These are phyloP conservation scores for Dasysyrphus albostriatus DNA, from an alignment of 2,888 invertebrate genomes.

Conservation along the genomic window DNA sequence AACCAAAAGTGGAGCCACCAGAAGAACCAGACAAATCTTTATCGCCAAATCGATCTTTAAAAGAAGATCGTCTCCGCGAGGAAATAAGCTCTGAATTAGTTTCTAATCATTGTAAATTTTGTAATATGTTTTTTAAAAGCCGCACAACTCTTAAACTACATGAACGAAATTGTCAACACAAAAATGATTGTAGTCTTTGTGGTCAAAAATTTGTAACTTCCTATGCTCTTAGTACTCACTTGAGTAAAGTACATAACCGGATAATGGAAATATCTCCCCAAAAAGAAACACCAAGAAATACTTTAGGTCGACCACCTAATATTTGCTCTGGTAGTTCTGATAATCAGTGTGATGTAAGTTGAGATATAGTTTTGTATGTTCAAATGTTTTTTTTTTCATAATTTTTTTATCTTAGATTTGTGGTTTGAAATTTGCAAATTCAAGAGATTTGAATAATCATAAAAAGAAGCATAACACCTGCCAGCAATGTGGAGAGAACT, in stretches of 20 bases:
- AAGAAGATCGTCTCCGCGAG: slow-evolving; percentile 1
- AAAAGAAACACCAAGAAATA: background rate
- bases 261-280: background rate
- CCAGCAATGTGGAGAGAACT: slow-evolving; percentile 23
- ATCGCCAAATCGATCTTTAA: background rate
- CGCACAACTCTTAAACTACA: slow-evolving; percentile 15
- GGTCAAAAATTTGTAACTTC: slow-evolving; percentile 34
- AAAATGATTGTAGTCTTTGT: slow-evolving; percentile 30
- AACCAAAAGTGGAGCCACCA: slow-evolving; percentile 28
- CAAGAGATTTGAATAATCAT: slow-evolving; percentile 15
- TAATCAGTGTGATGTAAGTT: slow-evolving; percentile 16
- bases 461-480: slow-evolving; percentile 34
- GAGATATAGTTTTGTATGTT: background rate
- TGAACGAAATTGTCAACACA: slow-evolving; percentile 26
- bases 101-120: slow-evolving; percentile 14
- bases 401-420: slow-evolving; percentile 21
- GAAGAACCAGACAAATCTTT: background rate
- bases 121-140: slow-evolving; percentile 15
- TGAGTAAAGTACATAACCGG: background rate
- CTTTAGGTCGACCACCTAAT: slow-evolving; percentile 8
- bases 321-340: no score
- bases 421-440: slow-evolving; percentile 12
- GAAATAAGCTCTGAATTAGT: background rate
- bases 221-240: slow-evolving; percentile 12
- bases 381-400: background rate